A percentile compares a stretch with the other conserved stretches of the same genome.
Conservation (phyloP, 2,797 vertebrate genomes). For the Liparis tanakae region DNA sequence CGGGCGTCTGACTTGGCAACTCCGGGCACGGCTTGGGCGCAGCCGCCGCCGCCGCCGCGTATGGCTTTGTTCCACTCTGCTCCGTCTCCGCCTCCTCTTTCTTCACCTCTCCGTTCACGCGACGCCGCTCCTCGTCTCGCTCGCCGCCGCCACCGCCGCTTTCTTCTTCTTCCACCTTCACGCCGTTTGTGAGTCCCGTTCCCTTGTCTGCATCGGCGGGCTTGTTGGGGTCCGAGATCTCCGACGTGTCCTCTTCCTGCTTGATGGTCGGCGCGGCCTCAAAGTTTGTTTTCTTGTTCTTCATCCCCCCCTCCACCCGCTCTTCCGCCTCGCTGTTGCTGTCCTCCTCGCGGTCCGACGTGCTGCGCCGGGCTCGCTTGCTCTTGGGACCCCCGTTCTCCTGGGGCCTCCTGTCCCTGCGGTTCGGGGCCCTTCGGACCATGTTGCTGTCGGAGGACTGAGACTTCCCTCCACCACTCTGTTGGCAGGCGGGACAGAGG, state of each 20-base stretch:
- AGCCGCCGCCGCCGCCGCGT: slow-evolving; percentile 39
- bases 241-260: slow-evolving; percentile 34
- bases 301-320: slow-evolving; percentile 45
- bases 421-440: slow-evolving; percentile 66
- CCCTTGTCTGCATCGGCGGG: slow-evolving; percentile 39
- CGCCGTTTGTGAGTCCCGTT: slow-evolving; percentile 60
- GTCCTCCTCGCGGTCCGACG: slow-evolving; percentile 78
- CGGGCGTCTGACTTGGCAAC: slow-evolving; percentile 48
- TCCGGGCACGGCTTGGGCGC: slow-evolving; percentile 70
- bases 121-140: slow-evolving; percentile 28
- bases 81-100: slow-evolving; percentile 63
- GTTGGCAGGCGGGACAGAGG: slow-evolving; percentile 28
- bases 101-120: slow-evolving; percentile 65
- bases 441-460: slow-evolving; percentile 67
- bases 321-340: slow-evolving; percentile 77
- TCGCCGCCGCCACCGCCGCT: slow-evolving; percentile 5
- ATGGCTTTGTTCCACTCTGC: slow-evolving; percentile 70
- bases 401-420: slow-evolving; percentile 69
- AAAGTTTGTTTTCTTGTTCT: slow-evolving; percentile 56
- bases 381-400: slow-evolving; percentile 75
- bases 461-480: slow-evolving; percentile 72
- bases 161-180: slow-evolving; percentile 52
- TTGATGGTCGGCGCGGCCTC: slow-evolving; percentile 47
- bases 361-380: slow-evolving; percentile 76
- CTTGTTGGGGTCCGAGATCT: slow-evolving; percentile 42